These are phyloP conservation scores for Pseudorectes ferrugineus DNA, from an alignment of 2,113 vertebrate genomes.

Conservation along the genomic window DNA sequence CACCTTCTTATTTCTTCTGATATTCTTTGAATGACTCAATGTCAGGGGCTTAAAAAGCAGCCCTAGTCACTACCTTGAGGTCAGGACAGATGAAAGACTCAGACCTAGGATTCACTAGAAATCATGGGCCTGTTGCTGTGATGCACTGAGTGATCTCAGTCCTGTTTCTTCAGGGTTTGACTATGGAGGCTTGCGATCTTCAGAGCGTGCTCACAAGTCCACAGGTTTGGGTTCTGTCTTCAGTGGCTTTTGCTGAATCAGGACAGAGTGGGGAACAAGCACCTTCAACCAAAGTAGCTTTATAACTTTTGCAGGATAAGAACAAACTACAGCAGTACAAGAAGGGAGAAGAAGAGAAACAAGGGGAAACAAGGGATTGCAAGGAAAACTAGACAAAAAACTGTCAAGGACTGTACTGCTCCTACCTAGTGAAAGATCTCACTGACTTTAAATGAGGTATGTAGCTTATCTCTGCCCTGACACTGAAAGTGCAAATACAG, in stretches of 20 bases:
- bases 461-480: neutral
- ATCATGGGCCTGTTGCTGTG: neutral
- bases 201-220: neutral
- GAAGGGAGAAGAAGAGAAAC: neutral
- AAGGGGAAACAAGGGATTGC: neutral
- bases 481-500: rapidly evolving
- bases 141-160: neutral
- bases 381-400: neutral
- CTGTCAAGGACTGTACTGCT: neutral
- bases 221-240: neutral
- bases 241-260: neutral
- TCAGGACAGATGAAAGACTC: neutral
- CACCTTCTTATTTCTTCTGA: neutral
- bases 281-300: neutral
- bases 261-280: neutral
- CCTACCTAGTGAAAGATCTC: neutral
- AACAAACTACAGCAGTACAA: neutral
- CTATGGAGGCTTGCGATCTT: neutral
- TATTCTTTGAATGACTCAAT: neutral
- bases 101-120: neutral
- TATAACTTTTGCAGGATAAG: neutral
- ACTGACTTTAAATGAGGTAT: neutral
- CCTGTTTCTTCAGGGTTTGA: neutral
- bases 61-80: neutral
- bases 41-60: neutral